Evolutionary conservation across 2,888 invertebrate species (phyloP).

Genomic region (Macrophya alboannulata): DNA sequence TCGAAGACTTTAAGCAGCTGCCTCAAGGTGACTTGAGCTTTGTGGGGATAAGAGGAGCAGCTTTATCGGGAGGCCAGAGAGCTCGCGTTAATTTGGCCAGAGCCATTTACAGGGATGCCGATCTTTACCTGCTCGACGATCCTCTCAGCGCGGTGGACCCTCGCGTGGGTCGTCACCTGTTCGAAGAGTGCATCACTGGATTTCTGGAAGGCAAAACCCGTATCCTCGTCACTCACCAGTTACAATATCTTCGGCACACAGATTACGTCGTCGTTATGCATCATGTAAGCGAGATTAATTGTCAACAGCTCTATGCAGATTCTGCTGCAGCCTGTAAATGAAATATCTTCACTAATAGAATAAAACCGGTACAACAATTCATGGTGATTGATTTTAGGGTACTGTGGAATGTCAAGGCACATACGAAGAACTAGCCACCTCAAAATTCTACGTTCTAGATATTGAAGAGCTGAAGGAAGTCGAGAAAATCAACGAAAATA

Average conservation of each 20-base stretch:
- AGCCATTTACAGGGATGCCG: slow-evolving; percentile 82
- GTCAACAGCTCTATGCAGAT: background rate
- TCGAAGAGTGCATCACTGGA: slow-evolving; percentile 86
- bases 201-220: slow-evolving; percentile 87
- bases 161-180: slow-evolving; percentile 88
- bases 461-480: slow-evolving; percentile 59
- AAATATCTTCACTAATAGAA: background rate
- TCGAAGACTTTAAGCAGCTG: slow-evolving; percentile 82
- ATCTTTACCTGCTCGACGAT: slow-evolving; percentile 89
- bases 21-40: slow-evolving; percentile 86
- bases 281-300: slow-evolving; percentile 68
- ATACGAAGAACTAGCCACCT: slow-evolving; percentile 72
- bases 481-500: background rate
- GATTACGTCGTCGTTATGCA: slow-evolving; percentile 74
- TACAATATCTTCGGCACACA: slow-evolving; percentile 85
- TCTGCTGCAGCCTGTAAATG: background rate
- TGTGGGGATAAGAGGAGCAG: slow-evolving; percentile 88
- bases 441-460: slow-evolving; percentile 71
- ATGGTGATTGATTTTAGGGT: slow-evolving; percentile 64
- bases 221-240: slow-evolving; percentile 90
- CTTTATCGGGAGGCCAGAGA: slow-evolving; percentile 88
- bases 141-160: slow-evolving; percentile 90
- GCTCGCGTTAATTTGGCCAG: slow-evolving; percentile 87
- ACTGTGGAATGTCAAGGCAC: slow-evolving; percentile 74
- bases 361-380: too few relatives aligned